Evolutionary conservation across 1,140 invertebrate genomes (phyloP).

Genomic region (Brachionus rubens): DNA sequence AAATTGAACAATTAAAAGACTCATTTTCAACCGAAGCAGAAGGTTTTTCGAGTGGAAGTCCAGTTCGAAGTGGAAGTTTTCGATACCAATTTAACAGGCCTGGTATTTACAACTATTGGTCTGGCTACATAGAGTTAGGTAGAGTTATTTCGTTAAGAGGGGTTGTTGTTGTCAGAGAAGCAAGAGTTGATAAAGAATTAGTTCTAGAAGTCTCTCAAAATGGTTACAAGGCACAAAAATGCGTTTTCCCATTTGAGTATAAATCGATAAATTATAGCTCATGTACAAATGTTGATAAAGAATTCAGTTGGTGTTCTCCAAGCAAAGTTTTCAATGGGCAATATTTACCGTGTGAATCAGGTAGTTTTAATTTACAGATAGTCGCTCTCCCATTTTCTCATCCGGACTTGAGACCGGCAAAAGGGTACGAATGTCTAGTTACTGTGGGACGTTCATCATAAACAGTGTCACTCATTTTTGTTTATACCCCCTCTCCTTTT

Average conservation of each 20-base stretch:
- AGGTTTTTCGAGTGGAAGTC: neutral
- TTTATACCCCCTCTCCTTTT: no score
- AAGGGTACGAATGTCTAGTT: no score
- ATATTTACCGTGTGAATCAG: no score
- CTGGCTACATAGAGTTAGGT: slow-evolving; percentile 49
- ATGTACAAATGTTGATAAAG: neutral
- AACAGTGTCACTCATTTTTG: no score
- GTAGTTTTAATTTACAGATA: no score
- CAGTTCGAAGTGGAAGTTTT: slow-evolving; percentile 46
- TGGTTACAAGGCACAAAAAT: neutral
- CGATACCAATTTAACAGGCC: slow-evolving; percentile 49
- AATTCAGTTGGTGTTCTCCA: neutral
- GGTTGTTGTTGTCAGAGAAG: slow-evolving; percentile 48
- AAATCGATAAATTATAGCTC: neutral
- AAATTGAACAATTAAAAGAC: slow-evolving; percentile 49
- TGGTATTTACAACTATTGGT: slow-evolving; percentile 52
- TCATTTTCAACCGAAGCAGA: neutral
- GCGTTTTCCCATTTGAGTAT: neutral
- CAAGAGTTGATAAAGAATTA: slow-evolving; percentile 46
- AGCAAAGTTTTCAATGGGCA: no score
- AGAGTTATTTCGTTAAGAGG: slow-evolving; percentile 49
- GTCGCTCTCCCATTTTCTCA: no score
- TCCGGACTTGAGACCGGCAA: no score
- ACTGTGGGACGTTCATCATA: no score
- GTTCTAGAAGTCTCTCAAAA: neutral